Evolutionary conservation across 1,140 invertebrate species (phyloP).

Genomic region (Hyles euphorbiae): DNA sequence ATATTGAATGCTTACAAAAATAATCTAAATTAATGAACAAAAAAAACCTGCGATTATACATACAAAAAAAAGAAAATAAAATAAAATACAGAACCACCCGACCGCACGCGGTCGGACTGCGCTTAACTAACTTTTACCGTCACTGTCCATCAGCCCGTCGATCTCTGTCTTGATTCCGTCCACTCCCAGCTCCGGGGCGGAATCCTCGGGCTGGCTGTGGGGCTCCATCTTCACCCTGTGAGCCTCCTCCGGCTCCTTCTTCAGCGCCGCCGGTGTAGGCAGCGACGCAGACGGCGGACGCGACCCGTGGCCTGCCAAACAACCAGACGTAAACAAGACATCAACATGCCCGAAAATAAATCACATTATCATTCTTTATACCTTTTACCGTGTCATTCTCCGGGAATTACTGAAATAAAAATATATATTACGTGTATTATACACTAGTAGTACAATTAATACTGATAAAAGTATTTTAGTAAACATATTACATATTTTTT

Average conservation of each 20-base stretch:
- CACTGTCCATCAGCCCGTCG: slow-evolving; percentile 71
- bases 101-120: background rate
- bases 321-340: background rate
- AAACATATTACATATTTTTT: too few species aligned
- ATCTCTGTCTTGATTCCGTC: slow-evolving; percentile 75
- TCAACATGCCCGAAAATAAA: background rate
- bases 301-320: slow-evolving; percentile 60
- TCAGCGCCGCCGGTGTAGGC: slow-evolving; percentile 64
- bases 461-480: too few species aligned
- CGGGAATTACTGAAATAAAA: too few species aligned
- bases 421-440: too few species aligned
- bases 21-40: too few species aligned
- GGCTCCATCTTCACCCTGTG: slow-evolving; percentile 70
- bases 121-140: slow-evolving; percentile 36
- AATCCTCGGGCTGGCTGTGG: slow-evolving; percentile 62
- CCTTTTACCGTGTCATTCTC: too few species aligned
- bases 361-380: too few species aligned
- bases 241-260: slow-evolving; percentile 70
- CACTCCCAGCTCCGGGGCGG: slow-evolving; percentile 54
- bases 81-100: background rate
- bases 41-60: too few species aligned
- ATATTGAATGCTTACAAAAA: too few species aligned
- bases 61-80: background rate
- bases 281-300: slow-evolving; percentile 66
- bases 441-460: too few species aligned